A percentile compares a stretch with the other conserved stretches of the same genome.
These are phyloP conservation scores for Lagocephalus sceleratus DNA, from an alignment of 2,797 vertebrate genomes.

Conservation along the genomic window DNA sequence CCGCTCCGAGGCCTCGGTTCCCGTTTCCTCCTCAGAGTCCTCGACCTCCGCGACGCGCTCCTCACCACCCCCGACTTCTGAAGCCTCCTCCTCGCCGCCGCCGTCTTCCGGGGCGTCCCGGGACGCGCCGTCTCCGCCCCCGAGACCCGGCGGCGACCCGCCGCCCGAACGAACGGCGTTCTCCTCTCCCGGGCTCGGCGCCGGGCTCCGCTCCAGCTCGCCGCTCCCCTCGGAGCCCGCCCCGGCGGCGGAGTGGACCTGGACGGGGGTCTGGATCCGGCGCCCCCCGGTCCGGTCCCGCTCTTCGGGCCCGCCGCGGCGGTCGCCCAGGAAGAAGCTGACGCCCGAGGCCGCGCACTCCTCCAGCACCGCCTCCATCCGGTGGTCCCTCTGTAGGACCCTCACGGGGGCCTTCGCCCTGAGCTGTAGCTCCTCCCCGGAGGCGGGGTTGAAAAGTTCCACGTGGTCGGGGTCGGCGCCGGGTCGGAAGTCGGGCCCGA, in stretches of 20 bases:
- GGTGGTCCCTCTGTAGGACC: constrained; percentile 45
- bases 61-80: not conserved
- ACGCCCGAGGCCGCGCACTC: not conserved
- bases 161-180: not conserved
- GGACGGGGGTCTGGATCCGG: constrained; percentile 51
- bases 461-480: constrained; percentile 17
- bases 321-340: constrained; percentile 48
- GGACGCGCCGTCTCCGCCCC: not conserved
- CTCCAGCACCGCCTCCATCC: constrained; percentile 47
- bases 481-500: constrained; percentile 2
- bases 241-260: constrained; percentile 52
- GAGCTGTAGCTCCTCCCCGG: not conserved
- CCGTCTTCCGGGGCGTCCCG: not conserved
- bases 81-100: not conserved
- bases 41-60: not conserved
- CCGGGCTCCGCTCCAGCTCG: not conserved
- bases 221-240: constrained; percentile 12
- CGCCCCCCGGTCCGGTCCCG: constrained; percentile 14
- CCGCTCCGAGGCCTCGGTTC: not conserved
- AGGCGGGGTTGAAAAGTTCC: constrained; percentile 9
- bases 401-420: constrained; percentile 21
- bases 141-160: not conserved
- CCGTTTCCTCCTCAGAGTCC: not conserved
- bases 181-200: not conserved
- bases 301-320: constrained; percentile 12